A percentile compares a stretch with the other conserved stretches of the same genome.
These are phyloP conservation scores for Lynx canadensis DNA, from an alignment of 2,113 vertebrate species.

Conservation along the genomic window DNA sequence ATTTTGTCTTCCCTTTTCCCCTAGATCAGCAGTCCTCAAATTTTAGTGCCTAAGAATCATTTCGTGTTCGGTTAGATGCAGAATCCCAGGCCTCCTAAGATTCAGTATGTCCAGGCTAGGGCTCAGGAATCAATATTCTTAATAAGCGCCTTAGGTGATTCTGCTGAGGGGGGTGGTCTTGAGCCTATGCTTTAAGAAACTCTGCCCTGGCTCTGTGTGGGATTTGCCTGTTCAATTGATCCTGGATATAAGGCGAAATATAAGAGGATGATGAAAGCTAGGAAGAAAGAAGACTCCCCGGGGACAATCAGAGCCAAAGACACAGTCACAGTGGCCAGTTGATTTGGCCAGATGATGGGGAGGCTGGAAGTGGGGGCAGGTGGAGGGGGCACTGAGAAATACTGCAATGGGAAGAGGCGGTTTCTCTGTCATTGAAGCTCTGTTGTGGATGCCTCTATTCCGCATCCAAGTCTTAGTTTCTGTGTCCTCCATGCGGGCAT, in stretches of 20 bases:
- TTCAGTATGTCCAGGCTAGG: background rate
- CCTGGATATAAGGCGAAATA: background rate
- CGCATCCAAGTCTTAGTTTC: background rate
- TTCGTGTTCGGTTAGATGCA: background rate
- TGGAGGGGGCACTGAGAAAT: no score
- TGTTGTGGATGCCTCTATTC: no score
- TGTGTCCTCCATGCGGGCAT: background rate
- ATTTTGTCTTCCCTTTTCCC: background rate
- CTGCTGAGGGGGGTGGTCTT: background rate
- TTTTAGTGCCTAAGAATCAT: background rate
- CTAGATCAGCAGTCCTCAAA: background rate
- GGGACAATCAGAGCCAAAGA: background rate
- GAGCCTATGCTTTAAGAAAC: background rate
- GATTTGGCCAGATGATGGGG: background rate
- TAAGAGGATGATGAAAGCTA: background rate
- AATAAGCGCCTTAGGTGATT: background rate
- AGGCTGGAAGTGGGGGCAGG: background rate
- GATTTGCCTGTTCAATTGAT: background rate
- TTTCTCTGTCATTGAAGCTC: background rate
- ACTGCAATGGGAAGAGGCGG: background rate
- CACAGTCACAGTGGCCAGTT: background rate
- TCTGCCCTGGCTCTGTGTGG: background rate
- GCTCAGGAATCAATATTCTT: background rate
- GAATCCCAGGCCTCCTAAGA: background rate
- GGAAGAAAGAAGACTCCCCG: background rate